Evolutionary conservation across 2,113 vertebrate genomes (phyloP), one percentile per base, ranked within the genome.

Genomic region (Picathartes gymnocephalus): DNA sequence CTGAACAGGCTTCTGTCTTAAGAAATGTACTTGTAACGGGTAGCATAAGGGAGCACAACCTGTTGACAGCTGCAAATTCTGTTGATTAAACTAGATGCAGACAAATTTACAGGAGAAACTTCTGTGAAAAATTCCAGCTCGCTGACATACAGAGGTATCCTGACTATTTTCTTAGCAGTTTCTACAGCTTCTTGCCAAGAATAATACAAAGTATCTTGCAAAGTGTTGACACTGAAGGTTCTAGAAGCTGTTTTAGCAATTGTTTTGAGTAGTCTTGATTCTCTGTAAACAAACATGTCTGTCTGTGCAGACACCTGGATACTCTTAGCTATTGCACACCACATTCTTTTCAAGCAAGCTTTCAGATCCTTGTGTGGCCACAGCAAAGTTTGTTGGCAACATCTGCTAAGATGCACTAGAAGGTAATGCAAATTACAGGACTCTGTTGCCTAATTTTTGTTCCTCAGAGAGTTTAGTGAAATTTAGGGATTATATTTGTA

Each of bases 31-130:
- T 97, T 97, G 82, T 88, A 82, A 91, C 12, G 5, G 64, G 10
- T 27, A 93, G 57, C 56, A 69, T 92, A 92, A 71, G 88, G 90
- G 95, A 96, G 68, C 72, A 83, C 53, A 96, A 58, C 87, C 85
- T 97, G 81, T 93, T 97, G 97, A 97, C 78, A 96, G 92, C 95
- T 97, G 65, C 92, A 96, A 96, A 96, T 97, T 96, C 92, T 69
- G 88, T 95, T 97, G 93, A 97, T 98, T 97, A 97, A 97, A 80
- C 61, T 93, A 76, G 88, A 53, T 96, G 92, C 73, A 91, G 96
- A 96, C 80, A 97, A 96, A 97, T 97, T 98, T 97, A 96, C 81
- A 92, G 91, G 88, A 84, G 53, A 47, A 95, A 88, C 82, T 85
- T 95, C 68, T 2, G 13, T 97, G 95, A 94, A 96, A 95, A 95